These are phyloP conservation scores for Euphonia xanthogaster DNA, from an alignment of 2,797 vertebrate genomes.

Conservation along the genomic window DNA sequence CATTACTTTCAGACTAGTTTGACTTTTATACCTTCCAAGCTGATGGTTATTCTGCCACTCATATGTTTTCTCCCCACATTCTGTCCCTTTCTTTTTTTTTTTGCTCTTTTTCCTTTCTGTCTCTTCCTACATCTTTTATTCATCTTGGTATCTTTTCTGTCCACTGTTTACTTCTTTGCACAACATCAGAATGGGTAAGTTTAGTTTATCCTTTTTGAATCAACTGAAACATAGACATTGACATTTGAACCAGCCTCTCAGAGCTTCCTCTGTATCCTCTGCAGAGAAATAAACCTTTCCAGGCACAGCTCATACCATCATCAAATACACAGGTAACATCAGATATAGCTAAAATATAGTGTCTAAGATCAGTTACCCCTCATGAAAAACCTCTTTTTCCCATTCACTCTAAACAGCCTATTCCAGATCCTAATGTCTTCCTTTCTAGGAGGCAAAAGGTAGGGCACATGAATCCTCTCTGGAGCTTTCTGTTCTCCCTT, in stretches of 20 bases:
- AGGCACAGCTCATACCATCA: background rate
- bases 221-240: background rate
- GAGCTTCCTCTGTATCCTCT: background rate
- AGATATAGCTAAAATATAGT: background rate
- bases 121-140: background rate
- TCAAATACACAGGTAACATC: background rate
- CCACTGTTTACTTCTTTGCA: background rate
- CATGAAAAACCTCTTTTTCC: background rate
- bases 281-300: background rate
- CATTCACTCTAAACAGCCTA: background rate
- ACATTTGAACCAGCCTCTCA: background rate
- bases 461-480: background rate
- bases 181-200: background rate
- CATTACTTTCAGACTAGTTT: background rate
- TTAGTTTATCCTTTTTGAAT: background rate
- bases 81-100: background rate
- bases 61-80: background rate
- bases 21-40: background rate
- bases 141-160: background rate
- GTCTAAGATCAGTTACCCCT: background rate
- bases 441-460: background rate
- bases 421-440: background rate
- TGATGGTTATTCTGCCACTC: background rate
- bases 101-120: background rate
- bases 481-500: background rate